Base-by-base conservation (phyloP, 1,140 invertebrate genomes). In the Solenopsis invicta region DNA sequence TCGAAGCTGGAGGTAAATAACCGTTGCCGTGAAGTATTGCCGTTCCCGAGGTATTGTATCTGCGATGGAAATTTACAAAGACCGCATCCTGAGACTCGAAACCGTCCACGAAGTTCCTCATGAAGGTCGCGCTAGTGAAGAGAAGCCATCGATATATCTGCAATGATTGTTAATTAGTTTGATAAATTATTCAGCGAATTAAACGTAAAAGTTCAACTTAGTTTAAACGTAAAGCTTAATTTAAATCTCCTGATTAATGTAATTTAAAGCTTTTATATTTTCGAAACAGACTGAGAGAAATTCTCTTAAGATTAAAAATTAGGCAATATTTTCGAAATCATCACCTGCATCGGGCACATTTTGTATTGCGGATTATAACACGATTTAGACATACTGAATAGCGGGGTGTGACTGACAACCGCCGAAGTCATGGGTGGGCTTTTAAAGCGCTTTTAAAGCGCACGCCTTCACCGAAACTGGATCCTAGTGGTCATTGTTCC, bases 51-150 rank as follows among this genome's bases (percentile, higher is more conserved):
- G 59, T 4, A 48, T 92, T 93, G 18, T 50, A 21, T 61, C 62
- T 82, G 21, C 29, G 88, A 37, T 86, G 78, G 76, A 92, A 91
- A 88, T 91, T 91, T n/a, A 90, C 90, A 12, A 91, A 13, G 21
- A 91, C 80, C 10, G 89, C 34, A n/a, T 92, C 87, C 24, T 69
- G 80, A 4, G 80, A 29, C 0, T 80, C 64, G 21, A 80, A 74
- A 54, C 59, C 66, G n/a, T 59, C 12, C 13, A 37, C 75, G 18
- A 54, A 9, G 0, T 67, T 77, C 16, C 41, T 13, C 18, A 41
- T 56, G 13, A 16, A 80, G 41, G 56, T 56, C 5, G 34, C 45
- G 12, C 50, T n/a, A 13, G 80, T 5, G 13, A 86, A 10, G 9
- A 88, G 16, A 5, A 88, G 45, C 84, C 75, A 67, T 13, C 24